Percentiles rank a stretch among this genome's conserved stretches.
phyloP scores from a whole-genome alignment of 1,140 invertebrate species.

The Drosophila teissieri region DNA sequence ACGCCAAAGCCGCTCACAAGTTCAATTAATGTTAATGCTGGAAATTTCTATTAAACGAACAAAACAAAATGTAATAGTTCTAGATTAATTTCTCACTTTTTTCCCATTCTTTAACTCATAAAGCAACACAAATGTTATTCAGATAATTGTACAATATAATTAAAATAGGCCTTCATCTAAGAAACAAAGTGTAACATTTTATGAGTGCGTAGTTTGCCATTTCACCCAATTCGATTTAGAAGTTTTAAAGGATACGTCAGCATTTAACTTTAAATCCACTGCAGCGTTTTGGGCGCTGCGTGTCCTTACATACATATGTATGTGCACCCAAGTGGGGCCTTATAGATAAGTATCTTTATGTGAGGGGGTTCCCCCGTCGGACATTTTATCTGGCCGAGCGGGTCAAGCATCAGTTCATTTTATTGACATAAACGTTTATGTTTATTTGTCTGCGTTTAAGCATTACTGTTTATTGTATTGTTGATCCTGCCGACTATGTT shows the following conservation, averaged over 20 bases:
- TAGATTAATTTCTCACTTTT: neutral
- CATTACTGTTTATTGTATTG: slow-evolving; percentile 76
- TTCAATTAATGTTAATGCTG: slow-evolving; percentile 32
- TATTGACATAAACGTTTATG: slow-evolving; percentile 82
- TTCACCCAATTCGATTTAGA: slow-evolving; percentile 12
- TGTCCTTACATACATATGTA: no score
- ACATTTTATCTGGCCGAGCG: slow-evolving; percentile 68
- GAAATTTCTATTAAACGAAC: slow-evolving; percentile 6
- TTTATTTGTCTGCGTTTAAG: slow-evolving; percentile 78
- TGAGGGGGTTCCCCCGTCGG: slow-evolving; percentile 12
- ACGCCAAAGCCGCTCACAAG: slow-evolving; percentile 20
- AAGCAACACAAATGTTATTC: no score
- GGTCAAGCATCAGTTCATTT: slow-evolving; percentile 80
- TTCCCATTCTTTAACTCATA: no score
- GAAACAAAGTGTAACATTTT: no score
- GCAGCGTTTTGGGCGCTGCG: slow-evolving; percentile 17
- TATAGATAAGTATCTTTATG: slow-evolving; percentile 1
- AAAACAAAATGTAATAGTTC: slow-evolving; percentile 2
- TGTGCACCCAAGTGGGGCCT: neutral
- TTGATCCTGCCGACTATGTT: slow-evolving; percentile 38
- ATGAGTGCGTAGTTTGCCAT: no score
- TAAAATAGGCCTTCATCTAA: no score
- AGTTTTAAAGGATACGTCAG: slow-evolving; percentile 39
- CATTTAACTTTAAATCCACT: slow-evolving; percentile 34
- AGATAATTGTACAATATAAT: no score